These are phyloP conservation scores for Scleropages formosus DNA, from an alignment of 2,797 vertebrate species.

Conservation along the genomic window DNA sequence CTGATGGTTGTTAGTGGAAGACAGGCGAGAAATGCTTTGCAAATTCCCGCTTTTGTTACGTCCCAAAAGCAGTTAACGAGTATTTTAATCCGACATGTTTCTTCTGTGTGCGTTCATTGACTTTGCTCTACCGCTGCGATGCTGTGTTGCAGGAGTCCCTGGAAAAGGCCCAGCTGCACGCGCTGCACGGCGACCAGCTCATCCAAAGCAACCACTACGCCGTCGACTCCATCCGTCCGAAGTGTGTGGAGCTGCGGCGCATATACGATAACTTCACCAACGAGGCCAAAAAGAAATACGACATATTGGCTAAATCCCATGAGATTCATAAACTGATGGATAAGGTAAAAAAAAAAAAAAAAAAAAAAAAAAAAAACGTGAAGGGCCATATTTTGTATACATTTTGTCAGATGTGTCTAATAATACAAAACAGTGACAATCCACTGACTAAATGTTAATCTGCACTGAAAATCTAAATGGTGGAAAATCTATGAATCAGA, in stretches of 20 bases:
- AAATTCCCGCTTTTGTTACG: too few relatives aligned
- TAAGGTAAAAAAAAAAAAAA: constrained; percentile 66
- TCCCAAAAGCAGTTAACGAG: too few relatives aligned
- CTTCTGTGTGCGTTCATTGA: background rate
- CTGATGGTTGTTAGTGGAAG: too few relatives aligned
- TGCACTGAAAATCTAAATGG: too few relatives aligned
- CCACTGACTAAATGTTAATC: too few relatives aligned
- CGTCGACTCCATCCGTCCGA: constrained; percentile 85
- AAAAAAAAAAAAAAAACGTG: background rate
- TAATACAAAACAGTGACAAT: too few relatives aligned
- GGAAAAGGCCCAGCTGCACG: constrained; percentile 85
- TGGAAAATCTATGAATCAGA: too few relatives aligned
- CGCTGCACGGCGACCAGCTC: constrained; percentile 85
- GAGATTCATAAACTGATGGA: constrained; percentile 83
- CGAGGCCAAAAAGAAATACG: constrained; percentile 83
- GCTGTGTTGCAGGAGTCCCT: constrained; percentile 67
- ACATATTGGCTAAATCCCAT: constrained; percentile 82
- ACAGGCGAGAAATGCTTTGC: too few relatives aligned
- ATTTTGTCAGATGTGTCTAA: background rate
- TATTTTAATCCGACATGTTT: too few relatives aligned
- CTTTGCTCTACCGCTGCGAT: background rate
- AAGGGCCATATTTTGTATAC: background rate
- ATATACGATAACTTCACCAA: constrained; percentile 90
- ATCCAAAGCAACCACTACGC: constrained; percentile 93
- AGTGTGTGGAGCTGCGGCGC: constrained; percentile 85